Conservation (phyloP, 2,888 invertebrate genomes). For the Melieria omissa region DNA sequence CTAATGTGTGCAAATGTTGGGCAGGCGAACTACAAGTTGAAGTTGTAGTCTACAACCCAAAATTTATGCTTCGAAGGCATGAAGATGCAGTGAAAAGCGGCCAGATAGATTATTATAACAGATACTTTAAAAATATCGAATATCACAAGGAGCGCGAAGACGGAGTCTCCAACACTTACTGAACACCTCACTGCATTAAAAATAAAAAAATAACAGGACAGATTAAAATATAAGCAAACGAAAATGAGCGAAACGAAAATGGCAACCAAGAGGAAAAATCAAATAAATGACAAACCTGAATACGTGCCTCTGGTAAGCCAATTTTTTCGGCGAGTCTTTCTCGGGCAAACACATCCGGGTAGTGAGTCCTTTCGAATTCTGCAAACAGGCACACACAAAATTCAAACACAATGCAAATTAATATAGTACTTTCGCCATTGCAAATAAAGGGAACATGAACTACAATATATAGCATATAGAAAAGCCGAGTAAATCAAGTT, state of each 20-base stretch:
- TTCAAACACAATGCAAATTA: background rate
- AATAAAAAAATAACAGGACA: background rate
- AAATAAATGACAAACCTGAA: constrained; percentile 85
- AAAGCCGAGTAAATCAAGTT: no score
- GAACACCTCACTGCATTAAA: no score
- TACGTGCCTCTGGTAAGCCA: constrained; percentile 98
- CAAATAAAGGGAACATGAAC: background rate
- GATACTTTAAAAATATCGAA: no score
- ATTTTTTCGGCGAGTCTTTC: constrained; percentile 97
- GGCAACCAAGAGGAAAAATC: no score
- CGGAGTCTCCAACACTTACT: no score
- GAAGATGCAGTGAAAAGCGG: no score
- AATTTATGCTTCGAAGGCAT: no score
- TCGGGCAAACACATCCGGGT: constrained; percentile 96
- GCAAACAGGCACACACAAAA: constrained; percentile 47
- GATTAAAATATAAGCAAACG: background rate
- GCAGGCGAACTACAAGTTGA: no score
- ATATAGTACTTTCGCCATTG: background rate
- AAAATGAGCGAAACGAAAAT: background rate
- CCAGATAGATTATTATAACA: no score
- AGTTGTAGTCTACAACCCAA: no score
- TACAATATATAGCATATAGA: background rate
- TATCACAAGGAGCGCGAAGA: no score
- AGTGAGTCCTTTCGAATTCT: constrained; percentile 98
- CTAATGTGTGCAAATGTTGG: no score